phyloP scores from a whole-genome alignment of 2,888 invertebrate species.

The Netelia inedita region DNA sequence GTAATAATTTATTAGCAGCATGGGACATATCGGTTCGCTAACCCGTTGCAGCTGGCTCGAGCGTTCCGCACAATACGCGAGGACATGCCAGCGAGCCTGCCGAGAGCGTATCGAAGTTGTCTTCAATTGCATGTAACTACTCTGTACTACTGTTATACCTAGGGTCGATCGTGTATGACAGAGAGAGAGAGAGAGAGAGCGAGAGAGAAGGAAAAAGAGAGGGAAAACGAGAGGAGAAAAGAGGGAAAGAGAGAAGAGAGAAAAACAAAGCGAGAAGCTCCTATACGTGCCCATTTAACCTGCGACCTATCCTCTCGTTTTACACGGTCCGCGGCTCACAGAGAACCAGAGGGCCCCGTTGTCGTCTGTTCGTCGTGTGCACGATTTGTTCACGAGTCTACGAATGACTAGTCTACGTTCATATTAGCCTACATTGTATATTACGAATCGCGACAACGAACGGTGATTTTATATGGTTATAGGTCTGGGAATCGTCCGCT shows the following conservation, averaged over 20 bases:
- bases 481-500: not conserved
- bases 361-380: slow-evolving; percentile 56
- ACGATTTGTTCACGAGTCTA: slow-evolving; percentile 63
- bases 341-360: slow-evolving; percentile 38
- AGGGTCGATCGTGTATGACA: slow-evolving; percentile 59
- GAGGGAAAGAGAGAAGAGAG: not conserved
- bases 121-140: slow-evolving; percentile 66
- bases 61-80: slow-evolving; percentile 56
- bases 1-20: slow-evolving; percentile 61
- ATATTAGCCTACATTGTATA: slow-evolving; percentile 38
- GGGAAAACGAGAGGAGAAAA: slow-evolving; percentile 10
- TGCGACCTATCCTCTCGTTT: slow-evolving; percentile 66
- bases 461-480: not conserved
- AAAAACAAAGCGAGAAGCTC: slow-evolving; percentile 38
- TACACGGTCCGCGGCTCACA: slow-evolving; percentile 59
- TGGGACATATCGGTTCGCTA: slow-evolving; percentile 58
- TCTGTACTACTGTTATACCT: slow-evolving; percentile 57
- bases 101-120: slow-evolving; percentile 56
- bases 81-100: slow-evolving; percentile 56
- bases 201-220: slow-evolving; percentile 21
- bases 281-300: slow-evolving; percentile 57
- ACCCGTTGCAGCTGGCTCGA: slow-evolving; percentile 41
- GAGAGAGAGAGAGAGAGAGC: slow-evolving; percentile 13
- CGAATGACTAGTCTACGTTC: slow-evolving; percentile 46
- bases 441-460: not conserved